Evolutionary conservation across 2,797 vertebrate genomes (phyloP).

Genomic region (Micromesistius poutassou): DNA sequence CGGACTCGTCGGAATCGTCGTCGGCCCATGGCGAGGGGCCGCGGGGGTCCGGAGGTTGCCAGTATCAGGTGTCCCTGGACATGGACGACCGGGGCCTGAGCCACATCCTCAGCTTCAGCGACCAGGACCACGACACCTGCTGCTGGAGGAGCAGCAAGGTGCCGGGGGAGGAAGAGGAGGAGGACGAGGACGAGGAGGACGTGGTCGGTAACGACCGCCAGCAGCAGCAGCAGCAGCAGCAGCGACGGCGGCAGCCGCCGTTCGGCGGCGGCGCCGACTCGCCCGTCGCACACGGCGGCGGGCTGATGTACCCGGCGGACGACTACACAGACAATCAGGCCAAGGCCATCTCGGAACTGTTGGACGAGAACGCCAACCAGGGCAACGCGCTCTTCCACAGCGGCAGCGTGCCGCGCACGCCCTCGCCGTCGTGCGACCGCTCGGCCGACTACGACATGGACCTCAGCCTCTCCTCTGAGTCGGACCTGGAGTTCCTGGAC

Average conservation of each 20-base stretch:
- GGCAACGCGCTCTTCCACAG: constrained; percentile 79
- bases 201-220: constrained; percentile 59
- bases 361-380: constrained; percentile 95
- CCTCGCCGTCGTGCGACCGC: constrained; percentile 72
- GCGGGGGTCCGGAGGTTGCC: constrained; percentile 53
- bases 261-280: constrained; percentile 70
- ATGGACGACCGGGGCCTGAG: constrained; percentile 83
- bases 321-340: constrained; percentile 65
- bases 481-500: constrained; percentile 91
- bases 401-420: constrained; percentile 65
- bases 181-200: constrained; percentile 46
- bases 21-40: constrained; percentile 59
- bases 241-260: constrained; percentile 70
- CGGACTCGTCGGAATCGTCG: constrained; percentile 83
- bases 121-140: constrained; percentile 76
- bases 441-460: constrained; percentile 85
- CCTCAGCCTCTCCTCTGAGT: constrained; percentile 90
- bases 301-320: constrained; percentile 43
- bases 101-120: constrained; percentile 86
- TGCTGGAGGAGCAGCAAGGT: constrained; percentile 51
- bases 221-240: constrained; percentile 82
- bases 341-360: constrained; percentile 76
- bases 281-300: constrained; percentile 72
- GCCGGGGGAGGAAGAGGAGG: constrained; percentile 43
- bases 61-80: constrained; percentile 59